These are phyloP conservation scores for Molothrus ater DNA, from an alignment of 2,797 vertebrate genomes.

Conservation along the genomic window DNA sequence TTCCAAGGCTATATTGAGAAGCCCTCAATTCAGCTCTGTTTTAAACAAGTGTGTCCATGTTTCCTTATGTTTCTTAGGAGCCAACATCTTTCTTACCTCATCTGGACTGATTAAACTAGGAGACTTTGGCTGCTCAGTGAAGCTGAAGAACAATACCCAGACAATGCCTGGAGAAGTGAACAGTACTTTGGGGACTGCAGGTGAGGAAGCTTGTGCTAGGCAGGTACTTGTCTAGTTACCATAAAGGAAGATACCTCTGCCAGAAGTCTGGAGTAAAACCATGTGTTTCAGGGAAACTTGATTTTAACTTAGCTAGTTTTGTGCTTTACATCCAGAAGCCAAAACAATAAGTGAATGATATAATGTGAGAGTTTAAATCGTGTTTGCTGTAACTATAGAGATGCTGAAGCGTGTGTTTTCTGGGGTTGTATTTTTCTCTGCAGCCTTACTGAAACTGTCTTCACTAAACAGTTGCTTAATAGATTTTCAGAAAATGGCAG, in stretches of 20 bases:
- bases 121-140: slow-evolving; percentile 98
- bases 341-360: not conserved
- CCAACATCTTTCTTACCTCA: slow-evolving; percentile 98
- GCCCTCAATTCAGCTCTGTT: not conserved
- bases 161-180: slow-evolving; percentile 99
- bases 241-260: not conserved
- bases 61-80: slow-evolving; percentile 79
- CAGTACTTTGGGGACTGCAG: slow-evolving; percentile 97
- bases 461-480: not conserved
- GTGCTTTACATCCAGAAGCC: not conserved
- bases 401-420: not conserved
- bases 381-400: not conserved
- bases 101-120: slow-evolving; percentile 96
- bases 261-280: not conserved
- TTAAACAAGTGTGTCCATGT: not conserved
- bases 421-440: not conserved
- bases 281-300: not conserved
- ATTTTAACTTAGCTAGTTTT: not conserved
- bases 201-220: slow-evolving; percentile 68
- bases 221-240: not conserved
- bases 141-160: slow-evolving; percentile 96
- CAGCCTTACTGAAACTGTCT: not conserved
- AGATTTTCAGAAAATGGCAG: not conserved
- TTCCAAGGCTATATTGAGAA: not conserved
- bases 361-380: not conserved